phyloP scores from a whole-genome alignment of 2,113 vertebrate genomes.

The Myrmecophaga tridactyla region DNA sequence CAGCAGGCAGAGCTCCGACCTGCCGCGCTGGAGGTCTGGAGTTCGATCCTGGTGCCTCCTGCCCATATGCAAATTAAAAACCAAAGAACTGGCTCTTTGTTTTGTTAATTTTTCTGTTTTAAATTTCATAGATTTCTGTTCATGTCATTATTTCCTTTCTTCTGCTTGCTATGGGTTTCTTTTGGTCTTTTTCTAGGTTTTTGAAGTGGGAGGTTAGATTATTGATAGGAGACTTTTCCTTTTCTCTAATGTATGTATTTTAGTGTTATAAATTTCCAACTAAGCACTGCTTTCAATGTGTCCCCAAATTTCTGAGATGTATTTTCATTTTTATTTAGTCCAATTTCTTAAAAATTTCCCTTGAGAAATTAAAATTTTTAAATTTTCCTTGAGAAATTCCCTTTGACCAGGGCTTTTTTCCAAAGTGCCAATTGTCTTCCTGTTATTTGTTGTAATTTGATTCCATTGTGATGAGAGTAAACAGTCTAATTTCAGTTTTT shows the following conservation, averaged over 20 bases:
- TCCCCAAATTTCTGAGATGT: not conserved
- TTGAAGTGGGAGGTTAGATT: not conserved
- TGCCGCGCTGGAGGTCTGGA: no score
- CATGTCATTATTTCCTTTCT: not conserved
- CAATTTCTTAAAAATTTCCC: not conserved
- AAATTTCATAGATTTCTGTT: not conserved
- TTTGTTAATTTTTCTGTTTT: not conserved
- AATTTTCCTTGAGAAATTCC: not conserved
- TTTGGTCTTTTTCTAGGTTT: not conserved
- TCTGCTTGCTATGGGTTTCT: not conserved
- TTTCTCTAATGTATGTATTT: not conserved
- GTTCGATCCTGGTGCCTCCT: no score
- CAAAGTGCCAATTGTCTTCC: not conserved
- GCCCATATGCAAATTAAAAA: no score
- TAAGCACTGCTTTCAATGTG: not conserved
- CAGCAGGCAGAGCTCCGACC: no score
- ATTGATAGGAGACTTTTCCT: not conserved
- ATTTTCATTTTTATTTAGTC: slow-evolving; percentile 7
- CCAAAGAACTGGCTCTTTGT: not conserved
- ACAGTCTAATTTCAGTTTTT: not conserved
- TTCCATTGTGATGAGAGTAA: not conserved
- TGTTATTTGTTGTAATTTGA: not conserved
- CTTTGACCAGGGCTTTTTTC: not conserved
- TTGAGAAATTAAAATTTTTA: not conserved
- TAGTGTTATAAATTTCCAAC: not conserved